Evolutionary conservation across 37 sponge, comb jelly and placozoan species (phyloP).

Genomic region (Mnemiopsis leidyi): DNA sequence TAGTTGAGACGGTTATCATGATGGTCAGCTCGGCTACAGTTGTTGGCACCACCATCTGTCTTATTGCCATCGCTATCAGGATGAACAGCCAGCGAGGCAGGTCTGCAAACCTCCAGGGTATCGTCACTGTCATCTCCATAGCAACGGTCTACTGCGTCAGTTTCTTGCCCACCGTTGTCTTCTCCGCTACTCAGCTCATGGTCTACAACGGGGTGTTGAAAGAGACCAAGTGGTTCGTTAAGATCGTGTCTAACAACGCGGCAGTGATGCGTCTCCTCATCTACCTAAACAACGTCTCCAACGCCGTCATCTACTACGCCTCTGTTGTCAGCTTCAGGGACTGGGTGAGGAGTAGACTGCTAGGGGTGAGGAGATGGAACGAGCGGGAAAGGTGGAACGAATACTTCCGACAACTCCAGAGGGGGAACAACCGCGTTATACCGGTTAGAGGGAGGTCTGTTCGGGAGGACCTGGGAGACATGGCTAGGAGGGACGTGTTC

Average conservation of each 20-base stretch:
- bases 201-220: not conserved
- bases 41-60: not conserved
- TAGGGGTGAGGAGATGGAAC: not conserved
- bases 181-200: not conserved
- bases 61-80: not conserved
- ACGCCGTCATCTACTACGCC: not conserved
- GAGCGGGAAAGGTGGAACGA: not conserved
- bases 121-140: not conserved
- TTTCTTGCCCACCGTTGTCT: not conserved
- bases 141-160: not conserved
- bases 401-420: not conserved
- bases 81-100: not conserved
- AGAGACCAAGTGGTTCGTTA: not conserved
- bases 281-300: not conserved
- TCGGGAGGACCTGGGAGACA: not conserved
- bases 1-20: not conserved
- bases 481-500: not conserved
- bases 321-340: not conserved
- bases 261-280: not conserved
- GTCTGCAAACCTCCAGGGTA: not conserved
- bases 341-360: not conserved
- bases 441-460: not conserved
- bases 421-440: not conserved
- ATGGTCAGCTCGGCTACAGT: not conserved
- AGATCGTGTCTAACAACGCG: not conserved